phyloP scores from a whole-genome alignment of 2,888 invertebrate species.

The Ceriagrion tenellum region DNA sequence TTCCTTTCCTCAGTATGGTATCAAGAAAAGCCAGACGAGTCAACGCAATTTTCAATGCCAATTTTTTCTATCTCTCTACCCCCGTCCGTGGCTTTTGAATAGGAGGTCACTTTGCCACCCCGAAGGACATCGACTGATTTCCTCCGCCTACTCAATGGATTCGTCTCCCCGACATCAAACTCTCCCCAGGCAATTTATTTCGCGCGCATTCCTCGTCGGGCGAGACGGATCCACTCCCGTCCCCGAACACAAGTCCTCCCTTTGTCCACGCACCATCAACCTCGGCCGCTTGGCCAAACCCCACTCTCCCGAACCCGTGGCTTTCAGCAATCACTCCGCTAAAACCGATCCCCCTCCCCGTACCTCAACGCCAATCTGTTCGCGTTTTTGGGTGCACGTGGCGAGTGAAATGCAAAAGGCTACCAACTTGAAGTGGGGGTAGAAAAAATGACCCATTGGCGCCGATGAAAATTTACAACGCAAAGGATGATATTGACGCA shows the following conservation, averaged over 20 bases:
- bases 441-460: too few species aligned
- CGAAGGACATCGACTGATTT: neutral
- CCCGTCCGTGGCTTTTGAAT: neutral
- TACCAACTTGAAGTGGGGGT: neutral
- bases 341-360: neutral
- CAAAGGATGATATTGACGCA: too few species aligned
- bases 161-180: neutral
- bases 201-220: neutral
- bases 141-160: neutral
- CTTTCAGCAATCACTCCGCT: neutral
- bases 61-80: neutral
- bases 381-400: neutral
- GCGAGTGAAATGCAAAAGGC: neutral
- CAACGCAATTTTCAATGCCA: neutral
- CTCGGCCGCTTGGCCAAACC: neutral
- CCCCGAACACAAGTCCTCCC: neutral
- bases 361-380: neutral
- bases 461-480: too few species aligned
- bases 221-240: neutral
- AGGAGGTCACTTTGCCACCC: neutral
- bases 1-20: too few species aligned
- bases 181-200: slow-evolving; percentile 11
- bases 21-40: neutral
- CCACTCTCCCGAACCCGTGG: neutral
- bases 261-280: slow-evolving; percentile 13